A percentile compares a stretch with the other conserved stretches of the same genome.
Conservation (phyloP, 1,140 invertebrate genomes). For the Drosophila bocqueti region DNA sequence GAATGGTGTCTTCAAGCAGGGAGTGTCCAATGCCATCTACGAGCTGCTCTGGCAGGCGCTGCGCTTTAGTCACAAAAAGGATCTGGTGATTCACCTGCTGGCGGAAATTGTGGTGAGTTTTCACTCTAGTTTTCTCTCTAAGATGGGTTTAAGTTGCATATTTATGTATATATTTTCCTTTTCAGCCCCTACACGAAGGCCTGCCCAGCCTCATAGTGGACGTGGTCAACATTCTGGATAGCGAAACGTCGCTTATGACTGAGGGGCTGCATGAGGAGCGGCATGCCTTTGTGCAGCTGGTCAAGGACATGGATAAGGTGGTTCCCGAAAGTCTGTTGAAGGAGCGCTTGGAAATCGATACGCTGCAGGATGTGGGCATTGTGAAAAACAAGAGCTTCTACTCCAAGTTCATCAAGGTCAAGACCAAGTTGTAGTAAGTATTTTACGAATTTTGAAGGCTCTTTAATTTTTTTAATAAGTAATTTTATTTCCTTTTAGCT, state of each 20-base stretch:
- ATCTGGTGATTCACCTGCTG: conserved; percentile 88
- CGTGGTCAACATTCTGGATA: conserved; percentile 92
- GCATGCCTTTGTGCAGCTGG: conserved; percentile 90
- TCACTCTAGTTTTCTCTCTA: background rate
- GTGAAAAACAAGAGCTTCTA: conserved; percentile 96
- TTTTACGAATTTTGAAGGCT: conserved; percentile 9
- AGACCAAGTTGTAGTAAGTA: conserved; percentile 98
- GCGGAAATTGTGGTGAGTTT: conserved; percentile 89
- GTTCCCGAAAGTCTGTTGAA: conserved; percentile 94
- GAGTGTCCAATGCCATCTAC: conserved; percentile 86
- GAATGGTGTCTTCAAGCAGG: conserved; percentile 65
- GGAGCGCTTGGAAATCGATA: conserved; percentile 97
- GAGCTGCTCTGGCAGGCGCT: conserved; percentile 90
- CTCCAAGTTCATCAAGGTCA: conserved; percentile 98
- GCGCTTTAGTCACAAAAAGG: conserved; percentile 89
- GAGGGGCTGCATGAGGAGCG: conserved; percentile 89
- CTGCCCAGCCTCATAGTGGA: conserved; percentile 92
- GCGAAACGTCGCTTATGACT: conserved; percentile 88
- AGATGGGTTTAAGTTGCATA: background rate
- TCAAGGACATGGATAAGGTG: conserved; percentile 92
- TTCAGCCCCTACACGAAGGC: conserved; percentile 90
- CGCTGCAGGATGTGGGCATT: conserved; percentile 95
- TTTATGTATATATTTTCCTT: conserved; percentile 1
- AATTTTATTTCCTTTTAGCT: conserved; percentile 87
- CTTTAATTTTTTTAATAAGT: background rate